Conservation (phyloP, 2,797 vertebrate genomes). For the Coccyzus lansbergi region DNA sequence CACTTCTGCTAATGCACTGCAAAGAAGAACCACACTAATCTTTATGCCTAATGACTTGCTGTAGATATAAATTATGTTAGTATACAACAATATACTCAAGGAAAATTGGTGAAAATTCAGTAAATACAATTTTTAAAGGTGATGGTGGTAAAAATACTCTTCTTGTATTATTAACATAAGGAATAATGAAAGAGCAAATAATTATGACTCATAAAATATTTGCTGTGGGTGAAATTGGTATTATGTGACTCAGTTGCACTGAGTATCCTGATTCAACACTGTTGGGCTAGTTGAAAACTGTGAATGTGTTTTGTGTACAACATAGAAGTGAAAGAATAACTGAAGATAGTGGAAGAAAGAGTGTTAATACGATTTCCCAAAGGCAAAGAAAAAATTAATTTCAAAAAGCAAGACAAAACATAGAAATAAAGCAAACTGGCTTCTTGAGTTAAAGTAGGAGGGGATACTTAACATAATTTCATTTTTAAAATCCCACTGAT, state of each 20-base stretch:
- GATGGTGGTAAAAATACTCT: background rate
- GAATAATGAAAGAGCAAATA: background rate
- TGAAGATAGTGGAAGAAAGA: background rate
- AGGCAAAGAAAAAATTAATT: background rate
- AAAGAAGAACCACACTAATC: background rate
- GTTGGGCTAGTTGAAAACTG: background rate
- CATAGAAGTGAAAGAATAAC: background rate
- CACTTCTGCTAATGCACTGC: background rate
- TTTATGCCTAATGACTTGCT: background rate
- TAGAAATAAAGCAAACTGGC: slow-evolving; percentile 16
- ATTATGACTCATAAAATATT: background rate
- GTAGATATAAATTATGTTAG: background rate
- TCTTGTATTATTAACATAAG: background rate
- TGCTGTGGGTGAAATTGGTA: background rate
- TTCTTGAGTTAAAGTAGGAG: background rate
- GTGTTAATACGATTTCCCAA: background rate
- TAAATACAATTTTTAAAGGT: background rate
- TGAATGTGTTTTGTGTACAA: background rate
- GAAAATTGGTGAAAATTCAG: background rate
- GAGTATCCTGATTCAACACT: background rate
- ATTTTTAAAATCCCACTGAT: slow-evolving; percentile 18
- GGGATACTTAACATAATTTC: background rate
- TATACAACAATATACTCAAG: background rate
- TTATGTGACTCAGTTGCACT: background rate
- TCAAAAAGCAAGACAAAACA: background rate